Evolutionary conservation across 2,797 vertebrate genomes (phyloP).

Genomic region (Dromococcyx pavoninus): DNA sequence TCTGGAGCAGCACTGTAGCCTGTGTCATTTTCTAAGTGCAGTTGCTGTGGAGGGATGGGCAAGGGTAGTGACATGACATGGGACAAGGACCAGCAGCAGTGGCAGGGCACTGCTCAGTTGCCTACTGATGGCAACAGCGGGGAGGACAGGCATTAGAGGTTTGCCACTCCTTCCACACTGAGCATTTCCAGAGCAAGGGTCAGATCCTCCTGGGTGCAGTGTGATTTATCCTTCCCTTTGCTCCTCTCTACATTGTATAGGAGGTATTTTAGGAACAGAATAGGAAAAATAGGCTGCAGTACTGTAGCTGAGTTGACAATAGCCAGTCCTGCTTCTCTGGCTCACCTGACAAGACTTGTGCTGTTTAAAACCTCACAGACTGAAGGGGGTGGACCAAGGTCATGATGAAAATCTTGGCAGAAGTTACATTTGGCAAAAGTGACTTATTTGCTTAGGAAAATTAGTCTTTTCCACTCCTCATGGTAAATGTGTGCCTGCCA

Average conservation of each 20-base stretch:
- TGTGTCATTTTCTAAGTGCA: background rate
- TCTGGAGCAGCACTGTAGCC: background rate
- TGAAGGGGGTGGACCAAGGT: rapidly evolving
- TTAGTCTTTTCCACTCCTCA: background rate
- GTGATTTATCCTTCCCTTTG: background rate
- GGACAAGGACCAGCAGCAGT: background rate
- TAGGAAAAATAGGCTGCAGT: rapidly evolving
- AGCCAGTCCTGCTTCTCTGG: background rate
- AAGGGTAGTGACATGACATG: rapidly evolving
- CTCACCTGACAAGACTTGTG: background rate
- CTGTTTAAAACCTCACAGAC: background rate
- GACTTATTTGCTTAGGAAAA: background rate
- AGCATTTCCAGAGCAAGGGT: background rate
- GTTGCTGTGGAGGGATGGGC: rapidly evolving
- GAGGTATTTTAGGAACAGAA: background rate
- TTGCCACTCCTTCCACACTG: background rate
- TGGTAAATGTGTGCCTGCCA: background rate
- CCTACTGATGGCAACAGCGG: background rate
- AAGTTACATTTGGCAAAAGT: background rate
- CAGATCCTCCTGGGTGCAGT: background rate
- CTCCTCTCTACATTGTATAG: background rate
- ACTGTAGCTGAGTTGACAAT: background rate
- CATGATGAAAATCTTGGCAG: background rate
- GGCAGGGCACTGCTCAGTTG: background rate
- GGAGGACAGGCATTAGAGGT: background rate